Conservation (phyloP, 2,113 vertebrate species). For the Turdus rufiventris region DNA sequence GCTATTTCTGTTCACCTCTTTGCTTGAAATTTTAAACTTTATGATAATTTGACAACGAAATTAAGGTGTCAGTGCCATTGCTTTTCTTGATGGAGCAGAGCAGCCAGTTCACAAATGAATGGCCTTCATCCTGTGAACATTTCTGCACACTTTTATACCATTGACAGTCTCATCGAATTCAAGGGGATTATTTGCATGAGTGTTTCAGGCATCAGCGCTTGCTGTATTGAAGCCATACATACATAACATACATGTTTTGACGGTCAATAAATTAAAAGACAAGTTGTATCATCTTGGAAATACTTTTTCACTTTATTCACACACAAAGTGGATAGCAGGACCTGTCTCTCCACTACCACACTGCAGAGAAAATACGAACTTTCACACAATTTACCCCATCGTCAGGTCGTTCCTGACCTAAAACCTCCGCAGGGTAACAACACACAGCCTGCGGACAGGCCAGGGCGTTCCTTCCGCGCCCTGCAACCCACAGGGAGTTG, state of each 20-base stretch:
- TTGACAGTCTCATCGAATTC: neutral
- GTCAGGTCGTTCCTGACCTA: neutral
- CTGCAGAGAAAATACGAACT: rapidly evolving
- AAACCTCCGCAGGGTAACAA: neutral
- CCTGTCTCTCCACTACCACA: neutral
- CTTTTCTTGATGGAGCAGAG: neutral
- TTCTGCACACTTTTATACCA: neutral
- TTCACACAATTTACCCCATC: neutral
- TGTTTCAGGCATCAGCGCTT: neutral
- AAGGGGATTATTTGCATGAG: neutral
- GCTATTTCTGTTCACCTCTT: neutral
- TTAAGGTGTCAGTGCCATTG: neutral
- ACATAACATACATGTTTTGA: neutral
- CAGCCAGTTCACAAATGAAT: neutral
- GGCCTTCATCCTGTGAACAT: neutral
- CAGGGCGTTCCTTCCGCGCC: rapidly evolving
- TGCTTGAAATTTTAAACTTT: neutral
- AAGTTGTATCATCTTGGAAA: neutral
- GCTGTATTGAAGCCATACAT: neutral
- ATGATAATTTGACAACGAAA: neutral
- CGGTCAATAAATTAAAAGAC: neutral
- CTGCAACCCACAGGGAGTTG: rapidly evolving
- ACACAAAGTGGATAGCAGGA: rapidly evolving
- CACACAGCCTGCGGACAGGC: neutral
- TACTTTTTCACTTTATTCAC: neutral